Evolutionary conservation across 2,888 invertebrate genomes (phyloP).

Genomic region (Acheta domesticus): DNA sequence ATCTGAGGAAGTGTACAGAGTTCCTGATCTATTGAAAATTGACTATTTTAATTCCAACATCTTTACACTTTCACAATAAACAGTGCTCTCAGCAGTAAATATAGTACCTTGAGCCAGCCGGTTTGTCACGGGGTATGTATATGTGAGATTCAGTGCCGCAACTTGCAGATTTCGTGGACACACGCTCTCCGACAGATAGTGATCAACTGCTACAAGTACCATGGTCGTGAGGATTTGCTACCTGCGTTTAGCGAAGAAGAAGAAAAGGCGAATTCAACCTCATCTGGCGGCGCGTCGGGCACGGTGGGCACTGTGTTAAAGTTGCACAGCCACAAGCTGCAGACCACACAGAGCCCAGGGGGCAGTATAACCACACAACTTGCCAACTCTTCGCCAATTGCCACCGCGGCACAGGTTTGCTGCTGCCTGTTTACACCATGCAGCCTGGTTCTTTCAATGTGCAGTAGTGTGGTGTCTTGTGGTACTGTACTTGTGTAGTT

Average conservation of each 20-base stretch:
- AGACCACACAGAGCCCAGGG: conserved; percentile 44
- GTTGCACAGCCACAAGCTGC: conserved; percentile 48
- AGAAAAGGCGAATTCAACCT: conserved; percentile 66
- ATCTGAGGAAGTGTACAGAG: too few relatives aligned
- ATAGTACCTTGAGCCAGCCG: not conserved
- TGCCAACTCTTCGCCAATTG: conserved; percentile 53
- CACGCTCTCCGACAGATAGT: conserved; percentile 95
- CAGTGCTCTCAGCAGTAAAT: conserved; percentile 18
- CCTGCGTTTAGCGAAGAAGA: conserved; percentile 93
- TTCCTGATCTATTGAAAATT: too few relatives aligned
- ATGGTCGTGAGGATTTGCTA: conserved; percentile 90
- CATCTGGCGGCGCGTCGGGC: conserved; percentile 51
- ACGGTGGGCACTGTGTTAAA: conserved; percentile 51
- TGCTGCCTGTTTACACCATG: conserved; percentile 57
- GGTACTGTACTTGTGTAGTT: conserved; percentile 34
- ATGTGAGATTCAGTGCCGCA: conserved; percentile 37
- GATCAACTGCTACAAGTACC: conserved; percentile 96
- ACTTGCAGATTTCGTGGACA: conserved; percentile 89
- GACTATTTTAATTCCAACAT: too few relatives aligned
- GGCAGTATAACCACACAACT: conserved; percentile 51
- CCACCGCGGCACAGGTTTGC: conserved; percentile 68
- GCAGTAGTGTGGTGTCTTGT: conserved; percentile 34
- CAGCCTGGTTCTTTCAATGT: conserved; percentile 57
- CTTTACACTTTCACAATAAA: too few relatives aligned
- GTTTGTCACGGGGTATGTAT: conserved; percentile 28